A percentile compares a stretch with the other conserved stretches of the same genome.
Conservation (phyloP, 2,797 vertebrate genomes). For the Hylomyscus alleni region DNA sequence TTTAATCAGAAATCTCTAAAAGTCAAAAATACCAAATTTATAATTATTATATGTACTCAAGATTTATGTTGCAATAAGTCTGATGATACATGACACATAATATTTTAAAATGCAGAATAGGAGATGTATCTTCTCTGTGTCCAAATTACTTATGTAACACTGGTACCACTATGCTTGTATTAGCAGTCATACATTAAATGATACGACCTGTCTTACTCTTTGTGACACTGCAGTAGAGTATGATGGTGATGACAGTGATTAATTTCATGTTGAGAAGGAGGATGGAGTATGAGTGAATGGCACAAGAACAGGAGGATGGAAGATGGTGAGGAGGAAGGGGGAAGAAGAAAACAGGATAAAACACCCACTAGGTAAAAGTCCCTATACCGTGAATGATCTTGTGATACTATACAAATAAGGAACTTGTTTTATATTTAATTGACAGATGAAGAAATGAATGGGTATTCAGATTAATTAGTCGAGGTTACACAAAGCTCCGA, state of each 20-base stretch:
- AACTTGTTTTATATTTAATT: conserved; percentile 3
- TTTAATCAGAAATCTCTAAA: neutral
- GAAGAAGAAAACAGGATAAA: neutral
- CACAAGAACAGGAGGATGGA: no score
- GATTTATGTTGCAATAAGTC: no score
- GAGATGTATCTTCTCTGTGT: neutral
- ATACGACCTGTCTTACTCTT: neutral
- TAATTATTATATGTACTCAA: neutral
- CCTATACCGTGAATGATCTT: neutral
- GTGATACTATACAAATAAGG: no score
- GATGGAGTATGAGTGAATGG: neutral
- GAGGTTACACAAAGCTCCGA: neutral
- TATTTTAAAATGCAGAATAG: neutral
- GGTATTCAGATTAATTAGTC: neutral
- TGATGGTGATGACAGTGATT: no score
- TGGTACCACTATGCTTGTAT: neutral
- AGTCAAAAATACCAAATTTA: neutral
- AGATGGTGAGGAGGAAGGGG: no score
- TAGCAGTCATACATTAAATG: neutral
- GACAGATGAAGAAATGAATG: neutral
- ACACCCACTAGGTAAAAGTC: neutral
- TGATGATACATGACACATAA: no score
- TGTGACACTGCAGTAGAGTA: neutral
- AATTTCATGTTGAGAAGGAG: neutral
- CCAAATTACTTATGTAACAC: neutral